Base-by-base conservation (phyloP, 2,888 invertebrate genomes). In the Nemurella pictetii region DNA sequence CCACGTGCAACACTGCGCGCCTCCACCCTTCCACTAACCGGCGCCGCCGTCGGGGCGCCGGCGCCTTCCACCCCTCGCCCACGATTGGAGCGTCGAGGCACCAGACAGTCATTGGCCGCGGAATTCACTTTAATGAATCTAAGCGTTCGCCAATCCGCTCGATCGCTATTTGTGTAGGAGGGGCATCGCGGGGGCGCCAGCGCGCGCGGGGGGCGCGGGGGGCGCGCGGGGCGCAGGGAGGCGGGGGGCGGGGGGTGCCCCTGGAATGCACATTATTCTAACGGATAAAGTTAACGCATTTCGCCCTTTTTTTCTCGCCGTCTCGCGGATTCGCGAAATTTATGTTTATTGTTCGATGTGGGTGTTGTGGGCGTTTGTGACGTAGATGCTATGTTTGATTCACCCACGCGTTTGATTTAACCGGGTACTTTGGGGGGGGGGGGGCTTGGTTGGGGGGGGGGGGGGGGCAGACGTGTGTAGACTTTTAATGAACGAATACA, bases 151-250 rank as follows among this genome's bases (percentile, higher is more conserved):
- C 80, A 81, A 81, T 81, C 20, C 32, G 80, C 29, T 26, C 9
- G n/a, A 35, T 35, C 20, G 80, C 80, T 32, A 32, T 81, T 81
- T 81, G 80, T 36, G 80, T 81, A 81, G 80, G 80, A 32, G 80
- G 80, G 26, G 80, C 80, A 35, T 55, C 1, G 15, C 20, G 15
- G 20, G 20, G 55, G 55, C 12, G 1, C 2, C 55, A 12, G 1
- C 55, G 55, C 15, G 15, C 15, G 9, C 55, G 55, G n/a, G n/a
- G n/a, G n/a, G n/a, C n/a, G n/a, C n/a, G n/a, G n/a, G n/a, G n/a
- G n/a, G n/a, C n/a, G n/a, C n/a, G n/a, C n/a, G n/a, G n/a, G n/a
- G n/a, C n/a, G n/a, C n/a, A n/a, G n/a, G n/a, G n/a, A n/a, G n/a
- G n/a, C n/a, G n/a, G n/a, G n/a, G n/a, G n/a, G n/a, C n/a, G n/a